A percentile compares a stretch with the other conserved stretches of the same genome.
phyloP scores from a whole-genome alignment of 1,140 invertebrate genomes.

The Drusus annulatus region DNA sequence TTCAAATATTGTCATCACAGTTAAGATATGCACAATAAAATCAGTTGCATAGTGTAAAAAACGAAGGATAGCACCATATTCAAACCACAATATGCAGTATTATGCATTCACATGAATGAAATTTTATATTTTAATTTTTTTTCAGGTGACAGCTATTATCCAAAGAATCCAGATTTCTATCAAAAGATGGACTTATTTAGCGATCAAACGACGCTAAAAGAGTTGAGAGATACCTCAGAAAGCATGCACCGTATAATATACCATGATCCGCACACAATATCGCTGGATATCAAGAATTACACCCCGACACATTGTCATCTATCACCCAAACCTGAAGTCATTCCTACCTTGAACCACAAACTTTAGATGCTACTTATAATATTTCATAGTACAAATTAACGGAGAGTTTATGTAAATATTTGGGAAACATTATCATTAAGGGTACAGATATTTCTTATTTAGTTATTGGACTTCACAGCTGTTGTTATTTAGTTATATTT shows the following conservation, averaged over 20 bases:
- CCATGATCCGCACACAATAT: conserved; percentile 17
- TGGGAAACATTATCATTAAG: too few species aligned
- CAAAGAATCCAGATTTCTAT: conserved; percentile 60
- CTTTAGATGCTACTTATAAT: conserved; percentile 4
- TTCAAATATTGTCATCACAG: too few species aligned
- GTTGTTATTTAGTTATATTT: too few species aligned
- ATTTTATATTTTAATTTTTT: background rate
- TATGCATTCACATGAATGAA: too few species aligned
- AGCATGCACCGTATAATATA: conserved; percentile 60
- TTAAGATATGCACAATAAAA: too few species aligned
- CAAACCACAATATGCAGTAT: too few species aligned
- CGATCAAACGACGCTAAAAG: conserved; percentile 58
- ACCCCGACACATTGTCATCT: conserved; percentile 41
- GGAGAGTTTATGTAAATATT: too few species aligned
- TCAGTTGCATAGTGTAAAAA: too few species aligned
- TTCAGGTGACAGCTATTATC: conserved; percentile 64
- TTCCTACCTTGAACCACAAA: conserved; percentile 27
- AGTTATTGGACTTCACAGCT: too few species aligned
- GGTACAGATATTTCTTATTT: too few species aligned
- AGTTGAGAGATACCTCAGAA: conserved; percentile 59
- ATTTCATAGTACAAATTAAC: background rate
- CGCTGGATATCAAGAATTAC: conserved; percentile 45
- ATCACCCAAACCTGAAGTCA: conserved; percentile 25
- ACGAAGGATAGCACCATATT: background rate
- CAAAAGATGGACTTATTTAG: conserved; percentile 54